Base-by-base conservation (phyloP, 2,797 vertebrate species). In the Trachops cirrhosus region DNA sequence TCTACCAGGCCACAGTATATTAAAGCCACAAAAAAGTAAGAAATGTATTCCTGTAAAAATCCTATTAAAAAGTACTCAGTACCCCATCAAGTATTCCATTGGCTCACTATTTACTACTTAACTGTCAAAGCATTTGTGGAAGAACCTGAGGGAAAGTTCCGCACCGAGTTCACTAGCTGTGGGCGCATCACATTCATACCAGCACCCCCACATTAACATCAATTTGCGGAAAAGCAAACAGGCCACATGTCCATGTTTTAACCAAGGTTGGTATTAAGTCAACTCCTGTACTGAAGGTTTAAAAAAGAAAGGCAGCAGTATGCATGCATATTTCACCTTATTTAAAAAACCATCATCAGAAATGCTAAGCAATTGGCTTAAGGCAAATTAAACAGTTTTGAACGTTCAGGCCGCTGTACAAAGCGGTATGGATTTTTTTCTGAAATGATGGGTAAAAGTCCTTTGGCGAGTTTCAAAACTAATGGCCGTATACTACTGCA, bases 401-500 rank as follows among this genome's bases (percentile, higher is more conserved):
- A 84, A 93, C 62, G 4, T 52, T 68, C 86, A 85, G 32, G 59
- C 75, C 37, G 32, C 80, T 48, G 48, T 73, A 59, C 74, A 82
- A 83, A n/a, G 92, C 64, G 37, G 44, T 91, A 44, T 82, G 26
- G 59, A 89, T 9, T 54, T 80, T 86, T 85, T 77, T 67, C 85
- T 24, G 62, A 77, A 93, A 85, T 6, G 52, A 86, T 14, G 2
- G 52, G 54, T 68, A 62, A 54, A 95, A 96, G 85, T 93, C 75
- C 85, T 89, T 75, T 8, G n/a, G 71, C 34, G 64, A 96, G 62
- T 93, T 75, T 95, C 83, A 64, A 96, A 97, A 96, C 88, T 70
- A 71, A 37, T 34, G 41, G 62, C 85, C 32, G 0, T 46, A 52
- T 2, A 39, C 68, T 6, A 46, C 80, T 2, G 34, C 46, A 82